phyloP scores from a whole-genome alignment of 2,797 vertebrate species.

The Syncerus caffer region DNA sequence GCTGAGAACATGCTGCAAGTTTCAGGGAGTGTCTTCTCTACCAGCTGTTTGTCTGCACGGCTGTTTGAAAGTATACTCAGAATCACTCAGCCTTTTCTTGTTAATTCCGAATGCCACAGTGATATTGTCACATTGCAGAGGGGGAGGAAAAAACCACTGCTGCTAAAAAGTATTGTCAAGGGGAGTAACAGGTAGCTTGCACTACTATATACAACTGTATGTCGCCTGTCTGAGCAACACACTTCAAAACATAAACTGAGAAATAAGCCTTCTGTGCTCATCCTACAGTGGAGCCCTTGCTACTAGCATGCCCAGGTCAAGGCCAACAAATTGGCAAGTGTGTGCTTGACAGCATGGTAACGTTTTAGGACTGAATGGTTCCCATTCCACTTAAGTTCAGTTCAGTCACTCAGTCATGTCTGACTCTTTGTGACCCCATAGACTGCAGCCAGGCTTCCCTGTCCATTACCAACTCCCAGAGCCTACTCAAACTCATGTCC shows the following conservation, averaged over 20 bases:
- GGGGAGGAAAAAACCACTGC: neutral
- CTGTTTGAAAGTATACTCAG: constrained; percentile 3
- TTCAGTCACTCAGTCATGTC: neutral
- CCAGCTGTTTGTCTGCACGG: constrained; percentile 55
- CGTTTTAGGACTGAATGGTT: neutral
- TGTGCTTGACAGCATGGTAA: neutral
- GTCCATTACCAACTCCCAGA: neutral
- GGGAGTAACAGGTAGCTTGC: constrained; percentile 44
- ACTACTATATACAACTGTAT: constrained; percentile 31
- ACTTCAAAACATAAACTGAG: constrained; percentile 54
- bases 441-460: neutral
- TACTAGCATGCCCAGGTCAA: neutral
- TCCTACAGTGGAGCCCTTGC: neutral
- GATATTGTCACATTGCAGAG: constrained; percentile 47
- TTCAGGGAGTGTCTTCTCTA: neutral
- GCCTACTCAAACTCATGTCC: neutral
- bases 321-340: neutral
- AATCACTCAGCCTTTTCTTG: constrained; percentile 42
- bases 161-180: constrained; percentile 58
- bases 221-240: constrained; percentile 23
- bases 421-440: neutral
- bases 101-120: constrained; percentile 16
- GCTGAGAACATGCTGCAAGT: neutral
- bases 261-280: constrained; percentile 44
- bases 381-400: neutral